Evolutionary conservation across 2,113 vertebrate genomes (phyloP), one percentile per base, ranked within the genome.

Genomic region (Hassar affinis): DNA sequence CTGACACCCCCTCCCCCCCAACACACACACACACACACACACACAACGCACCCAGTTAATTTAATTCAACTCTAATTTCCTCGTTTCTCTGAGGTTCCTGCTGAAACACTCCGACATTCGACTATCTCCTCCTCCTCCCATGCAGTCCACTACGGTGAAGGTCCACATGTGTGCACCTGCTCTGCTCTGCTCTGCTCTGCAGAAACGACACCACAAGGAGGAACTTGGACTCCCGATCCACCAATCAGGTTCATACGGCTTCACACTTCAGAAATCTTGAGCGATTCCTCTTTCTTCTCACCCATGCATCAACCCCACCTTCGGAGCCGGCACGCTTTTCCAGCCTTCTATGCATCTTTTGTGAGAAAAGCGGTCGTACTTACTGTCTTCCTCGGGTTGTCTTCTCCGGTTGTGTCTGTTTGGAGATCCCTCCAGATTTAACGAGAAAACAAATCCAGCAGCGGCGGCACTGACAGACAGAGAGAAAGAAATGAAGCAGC

Each of bases 361-460:
- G 30, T 6, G 20, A 77, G 51, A 56, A 86, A 91, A 91, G 86
- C 18, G 57, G 57, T 57, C 84, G 81, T 84, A 88, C 94, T 93
- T 94, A 95, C 93, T 92, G 90, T 91, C 82, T 86, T 91, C 87
- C 82, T 89, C 87, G 80, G 45, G 69, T 71, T 90, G 87, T 89
- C 90, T 91, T 89, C 87, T 71, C 25, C 81, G 56, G 78, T 51
- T 90, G 87, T 90, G 89, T 92, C 88, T 92, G 88, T 77, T 88
- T 84, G 88, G 84, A 91, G 92, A 90, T 92, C 89, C 91, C 87
- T 91, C 91, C 87, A 88, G 87, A 86, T 89, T 85, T 86, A 82
- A 85, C 9, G 85, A 87, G 80, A 76, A 81, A 88, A 68, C 77
- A 85, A 83, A 85, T 80, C 88, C 87, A 80, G 84, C 79, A 80